Percentiles rank a stretch among this genome's conserved stretches.
phyloP scores from a whole-genome alignment of 2,888 invertebrate species.

The Blastobasis lacticolella region DNA sequence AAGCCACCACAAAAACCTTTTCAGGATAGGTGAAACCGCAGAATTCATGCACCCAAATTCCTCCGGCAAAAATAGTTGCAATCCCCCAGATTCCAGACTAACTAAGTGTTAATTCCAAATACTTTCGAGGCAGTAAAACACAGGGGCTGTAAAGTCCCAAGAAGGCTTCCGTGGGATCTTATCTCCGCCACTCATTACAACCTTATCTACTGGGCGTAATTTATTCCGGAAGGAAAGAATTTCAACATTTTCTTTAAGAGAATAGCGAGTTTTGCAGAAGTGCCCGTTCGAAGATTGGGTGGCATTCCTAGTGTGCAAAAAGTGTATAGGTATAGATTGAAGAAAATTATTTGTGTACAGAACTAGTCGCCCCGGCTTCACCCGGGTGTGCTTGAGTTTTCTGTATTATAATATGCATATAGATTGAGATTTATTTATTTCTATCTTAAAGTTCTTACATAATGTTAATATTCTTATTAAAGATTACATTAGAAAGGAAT shows the following conservation, averaged over 20 bases:
- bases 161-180: constrained; percentile 3
- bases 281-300: too few species aligned
- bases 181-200: constrained; percentile 11
- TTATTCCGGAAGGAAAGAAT: constrained; percentile 8
- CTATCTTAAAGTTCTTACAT: too few species aligned
- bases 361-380: too few species aligned
- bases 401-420: too few species aligned
- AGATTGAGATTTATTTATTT: too few species aligned
- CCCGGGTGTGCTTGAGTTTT: too few species aligned
- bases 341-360: too few species aligned
- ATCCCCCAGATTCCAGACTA: constrained; percentile 5
- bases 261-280: too few species aligned
- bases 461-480: too few species aligned
- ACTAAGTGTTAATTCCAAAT: constrained; percentile 11
- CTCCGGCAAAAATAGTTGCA: constrained; percentile 3
- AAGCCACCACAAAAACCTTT: background rate
- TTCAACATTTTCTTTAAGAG: background rate
- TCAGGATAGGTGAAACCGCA: background rate
- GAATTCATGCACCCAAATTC: constrained; percentile 6
- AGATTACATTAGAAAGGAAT: too few species aligned
- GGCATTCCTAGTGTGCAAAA: too few species aligned
- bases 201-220: constrained; percentile 8
- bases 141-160: constrained; percentile 7
- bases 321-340: too few species aligned
- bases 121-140: constrained; percentile 6